Evolutionary conservation across 2,797 vertebrate species (phyloP).

Genomic region (Poecilia gillii): DNA sequence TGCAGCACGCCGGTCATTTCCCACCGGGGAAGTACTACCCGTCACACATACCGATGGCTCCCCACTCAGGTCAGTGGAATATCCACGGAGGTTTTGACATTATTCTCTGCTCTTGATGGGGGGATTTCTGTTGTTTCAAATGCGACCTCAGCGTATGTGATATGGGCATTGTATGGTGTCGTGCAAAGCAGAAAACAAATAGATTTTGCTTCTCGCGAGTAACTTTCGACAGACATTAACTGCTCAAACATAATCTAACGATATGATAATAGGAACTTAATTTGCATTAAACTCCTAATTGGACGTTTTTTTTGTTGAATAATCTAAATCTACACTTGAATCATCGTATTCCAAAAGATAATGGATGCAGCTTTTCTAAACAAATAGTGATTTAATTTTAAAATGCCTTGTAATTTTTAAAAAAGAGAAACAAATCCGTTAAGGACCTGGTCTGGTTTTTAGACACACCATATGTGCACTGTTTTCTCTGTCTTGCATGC

Average conservation of each 20-base stretch:
- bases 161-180: constrained; percentile 28
- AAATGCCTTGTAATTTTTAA: constrained; percentile 47
- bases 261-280: constrained; percentile 44
- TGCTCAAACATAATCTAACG: constrained; percentile 60
- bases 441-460: constrained; percentile 40
- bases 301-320: constrained; percentile 43
- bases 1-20: constrained; percentile 91
- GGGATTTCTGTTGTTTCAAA: constrained; percentile 34
- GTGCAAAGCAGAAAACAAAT: constrained; percentile 31
- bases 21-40: constrained; percentile 95
- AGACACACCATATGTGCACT: constrained; percentile 29
- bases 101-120: neutral
- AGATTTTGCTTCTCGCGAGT: constrained; percentile 39
- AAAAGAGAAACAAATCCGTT: constrained; percentile 11
- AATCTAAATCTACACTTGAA: constrained; percentile 43
- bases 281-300: constrained; percentile 36
- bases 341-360: constrained; percentile 42
- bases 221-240: constrained; percentile 57
- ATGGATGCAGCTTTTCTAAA: constrained; percentile 45
- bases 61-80: constrained; percentile 90
- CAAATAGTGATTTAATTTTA: constrained; percentile 47
- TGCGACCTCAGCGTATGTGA: neutral
- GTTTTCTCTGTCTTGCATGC: constrained; percentile 32
- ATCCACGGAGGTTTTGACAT: constrained; percentile 10
- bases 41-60: constrained; percentile 94